Conservation (phyloP, 1,140 invertebrate genomes). For the Cotesia typhae region DNA sequence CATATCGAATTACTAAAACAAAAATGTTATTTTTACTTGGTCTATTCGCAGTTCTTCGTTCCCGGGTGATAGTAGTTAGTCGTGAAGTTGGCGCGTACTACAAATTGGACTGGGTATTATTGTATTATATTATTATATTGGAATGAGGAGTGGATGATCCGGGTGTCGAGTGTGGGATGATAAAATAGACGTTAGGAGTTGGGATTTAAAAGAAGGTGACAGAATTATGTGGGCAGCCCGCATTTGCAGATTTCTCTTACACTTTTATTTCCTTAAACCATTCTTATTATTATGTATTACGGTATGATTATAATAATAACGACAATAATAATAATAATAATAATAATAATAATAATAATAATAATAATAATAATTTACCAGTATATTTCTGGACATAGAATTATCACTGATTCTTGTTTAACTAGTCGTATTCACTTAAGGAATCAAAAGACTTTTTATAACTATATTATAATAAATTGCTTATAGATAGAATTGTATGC, state of each 20-base stretch:
- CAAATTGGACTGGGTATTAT: no score
- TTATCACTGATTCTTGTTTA: slow-evolving; percentile 25
- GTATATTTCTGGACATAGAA: slow-evolving; percentile 15
- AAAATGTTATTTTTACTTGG: background rate
- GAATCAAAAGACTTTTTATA: background rate
- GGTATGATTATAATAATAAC: no score
- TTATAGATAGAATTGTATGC: no score
- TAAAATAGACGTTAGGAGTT: slow-evolving; percentile 10
- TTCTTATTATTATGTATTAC: background rate
- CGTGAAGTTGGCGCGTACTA: no score
- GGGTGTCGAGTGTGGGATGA: slow-evolving; percentile 15
- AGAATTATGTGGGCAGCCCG: slow-evolving; percentile 30
- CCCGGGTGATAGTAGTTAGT: no score
- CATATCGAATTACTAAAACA: background rate
- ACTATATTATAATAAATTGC: no score
- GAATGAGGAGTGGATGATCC: background rate
- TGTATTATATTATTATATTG: background rate
- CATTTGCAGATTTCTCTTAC: slow-evolving; percentile 17
- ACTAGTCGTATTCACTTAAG: background rate
- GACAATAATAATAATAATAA: background rate
- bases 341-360: background rate
- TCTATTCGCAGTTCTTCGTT: background rate
- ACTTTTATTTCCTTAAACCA: slow-evolving; percentile 1
- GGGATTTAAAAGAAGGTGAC: slow-evolving; percentile 13
- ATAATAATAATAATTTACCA: background rate